Evolutionary conservation across 2,888 invertebrate genomes (phyloP), one percentile per base, ranked within the genome.

Genomic region (Limenitis camilla): DNA sequence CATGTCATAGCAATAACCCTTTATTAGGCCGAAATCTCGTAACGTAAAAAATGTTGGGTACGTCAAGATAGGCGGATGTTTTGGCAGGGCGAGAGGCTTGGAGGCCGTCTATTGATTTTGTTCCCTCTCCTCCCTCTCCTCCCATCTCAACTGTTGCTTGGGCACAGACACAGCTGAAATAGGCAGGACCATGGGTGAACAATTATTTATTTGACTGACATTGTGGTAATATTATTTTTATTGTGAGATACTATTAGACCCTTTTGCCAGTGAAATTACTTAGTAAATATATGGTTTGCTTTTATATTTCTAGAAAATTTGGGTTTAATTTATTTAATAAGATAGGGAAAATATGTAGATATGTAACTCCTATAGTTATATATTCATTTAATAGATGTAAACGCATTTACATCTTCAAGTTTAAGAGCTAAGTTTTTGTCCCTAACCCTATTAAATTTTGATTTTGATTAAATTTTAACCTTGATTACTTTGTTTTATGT

Each of bases 71-170:
- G 46, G 46, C 47, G 61, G 59, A 67, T 63, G 64, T 69, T 72
- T 69, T 68, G 69, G 71, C 54, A 58, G 65, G 73, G 72, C 72
- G 64, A 19, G 19, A 19, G 19, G 2, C 19, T 19, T 60, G 74
- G 71, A 67, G 74, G 74, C 71, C 71, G 67, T 62, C 62, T 64
- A 69, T 73, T 67, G 68, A 70, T 72, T 85, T 86, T 82, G 70
- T 73, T 72, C 67, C 65, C 69, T 70, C 67, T 71, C 61, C 55
- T 72, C 69, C 71, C 71, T 63, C 71, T 79, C 82, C 77, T 79
- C 82, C 77, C 79, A 76, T 75, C 80, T 81, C 81, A 86, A 85
- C 86, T 86, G 86, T 86, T 86, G 86, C 85, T 85, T 73, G 71
- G 68, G 60, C 64, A 19, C 19, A 19, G 19, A 3, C 69, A 61